Base-by-base conservation (phyloP, 2,888 invertebrate species). In the Schizaphis graminum region DNA sequence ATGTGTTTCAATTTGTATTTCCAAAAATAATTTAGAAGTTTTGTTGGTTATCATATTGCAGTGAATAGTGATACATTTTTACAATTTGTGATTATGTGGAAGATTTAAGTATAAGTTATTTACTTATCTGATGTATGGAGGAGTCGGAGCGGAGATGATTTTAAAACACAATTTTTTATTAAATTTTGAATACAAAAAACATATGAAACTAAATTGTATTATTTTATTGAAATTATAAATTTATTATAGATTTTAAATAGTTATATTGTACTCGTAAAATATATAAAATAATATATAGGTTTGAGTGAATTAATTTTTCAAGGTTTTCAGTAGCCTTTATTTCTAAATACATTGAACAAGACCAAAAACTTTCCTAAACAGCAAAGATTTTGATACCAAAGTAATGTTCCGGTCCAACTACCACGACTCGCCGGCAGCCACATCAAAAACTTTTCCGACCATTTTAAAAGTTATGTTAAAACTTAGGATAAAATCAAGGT, bases 401-500 rank as follows among this genome's bases (percentile, higher is more conserved):
- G 28, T 91, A 56, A 85, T 85, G 91, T 91, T 91, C 56, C 85
- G 85, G 57, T 91, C 44, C 44, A 85, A 56, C 44, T 84, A 84
- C 41, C 41, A 77, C 84, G 77, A 84, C 28, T 84, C 84, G 84
- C 41, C 44, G 24, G 85, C 91, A 26, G 85, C 56, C 56, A n/a
- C 57, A 44, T 86, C 44, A 86, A 91, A 91, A 91, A 85, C 56
- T 91, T 91, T 53, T 85, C 56, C 28, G 41, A 57, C 47, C 16
- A 47, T 84, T 53, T 84, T 84, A 53, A 91, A 91, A 86, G 86
- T 91, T 91, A 57, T 57, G 86, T 91, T 56, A 86, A 91, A 57
- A 57, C 57, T 11, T 28, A 85, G n/a, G 44, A 91, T 85, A 84
- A 85, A 91, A 85, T 57, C 91, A 85, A 91, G 91, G 91, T 91